Evolutionary conservation across 2,888 invertebrate genomes (phyloP).

Genomic region (Megaustenia siamemsis): DNA sequence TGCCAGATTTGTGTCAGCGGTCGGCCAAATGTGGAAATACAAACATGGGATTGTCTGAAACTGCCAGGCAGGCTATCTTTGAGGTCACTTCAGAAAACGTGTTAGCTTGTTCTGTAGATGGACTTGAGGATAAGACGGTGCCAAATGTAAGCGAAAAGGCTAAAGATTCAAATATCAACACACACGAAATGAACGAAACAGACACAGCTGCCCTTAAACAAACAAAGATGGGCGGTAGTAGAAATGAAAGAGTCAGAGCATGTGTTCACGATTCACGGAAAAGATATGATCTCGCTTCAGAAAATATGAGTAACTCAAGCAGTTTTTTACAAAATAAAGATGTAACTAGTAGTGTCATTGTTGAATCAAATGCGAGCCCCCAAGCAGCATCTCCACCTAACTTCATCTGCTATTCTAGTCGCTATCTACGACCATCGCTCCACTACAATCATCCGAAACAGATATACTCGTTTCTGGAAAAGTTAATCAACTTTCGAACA

Average conservation of each 20-base stretch:
- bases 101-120: not conserved
- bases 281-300: too few relatives aligned
- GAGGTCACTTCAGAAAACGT: not conserved
- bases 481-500: slow-evolving; percentile 42
- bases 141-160: too few relatives aligned
- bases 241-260: too few relatives aligned
- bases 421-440: not conserved
- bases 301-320: not conserved
- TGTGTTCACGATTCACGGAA: too few relatives aligned
- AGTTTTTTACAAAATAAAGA: not conserved
- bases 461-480: slow-evolving; percentile 23
- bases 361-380: too few relatives aligned
- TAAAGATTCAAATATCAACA: too few relatives aligned
- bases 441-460: slow-evolving; percentile 20
- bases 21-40: not conserved
- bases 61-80: not conserved
- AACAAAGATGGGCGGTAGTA: too few relatives aligned
- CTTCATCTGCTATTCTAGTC: not conserved
- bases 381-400: not conserved
- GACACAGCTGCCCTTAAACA: too few relatives aligned
- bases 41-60: not conserved
- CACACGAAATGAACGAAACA: too few relatives aligned
- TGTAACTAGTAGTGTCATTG: not conserved
- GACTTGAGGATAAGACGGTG: too few relatives aligned
- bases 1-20: not conserved